Base-by-base conservation (phyloP, 2,113 vertebrate species). In the Ictalurus punctatus region DNA sequence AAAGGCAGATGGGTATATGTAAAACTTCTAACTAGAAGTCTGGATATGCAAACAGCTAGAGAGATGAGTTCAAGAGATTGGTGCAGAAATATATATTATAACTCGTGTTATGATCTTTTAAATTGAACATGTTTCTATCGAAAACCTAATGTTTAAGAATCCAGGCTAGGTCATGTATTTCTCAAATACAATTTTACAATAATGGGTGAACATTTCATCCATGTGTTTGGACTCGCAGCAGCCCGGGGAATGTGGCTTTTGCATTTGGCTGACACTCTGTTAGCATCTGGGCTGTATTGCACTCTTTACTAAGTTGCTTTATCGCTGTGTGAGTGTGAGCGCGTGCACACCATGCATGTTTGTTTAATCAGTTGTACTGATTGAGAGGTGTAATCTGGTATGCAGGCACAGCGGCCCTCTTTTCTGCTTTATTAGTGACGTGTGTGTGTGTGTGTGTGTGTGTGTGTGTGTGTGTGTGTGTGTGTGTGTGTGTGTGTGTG, bases 401-500 rank as follows among this genome's bases (percentile, higher is more conserved):
- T 61, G 34, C 25, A 52, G 37, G 25, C 56, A 79, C 27, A 17
- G 25, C 4, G 3, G 48, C 61, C 48, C 4, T 56, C 61, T 71
- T 74, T 52, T 48, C 2, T 81, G 27, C 5, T 67, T 74, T 78
- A 27, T 21, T 78, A 30, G 27, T 27, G 74, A n/a, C n/a, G 23
- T 3, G 19, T 7, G 52, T 89, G 83, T 69, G 88, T 89, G 74
- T 86, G 76, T 78, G n/a, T 86, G 74, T 73, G 63, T 69, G 61
- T 87, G 40, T 76, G 52, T 90, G 19, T 85, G 52, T 88, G 40
- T 87, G 23, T 3, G 19, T 7, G 52, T 89, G 83, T 69, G 88
- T 89, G 74, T 86, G 76, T 78, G n/a, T 86, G 74, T 73, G 63
- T 69, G 61, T 87, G 40, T 76, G 52, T 90, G 19, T 85, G 52